phyloP scores from a whole-genome alignment of 2,113 vertebrate species.

The Genyomyrus donnyi region DNA sequence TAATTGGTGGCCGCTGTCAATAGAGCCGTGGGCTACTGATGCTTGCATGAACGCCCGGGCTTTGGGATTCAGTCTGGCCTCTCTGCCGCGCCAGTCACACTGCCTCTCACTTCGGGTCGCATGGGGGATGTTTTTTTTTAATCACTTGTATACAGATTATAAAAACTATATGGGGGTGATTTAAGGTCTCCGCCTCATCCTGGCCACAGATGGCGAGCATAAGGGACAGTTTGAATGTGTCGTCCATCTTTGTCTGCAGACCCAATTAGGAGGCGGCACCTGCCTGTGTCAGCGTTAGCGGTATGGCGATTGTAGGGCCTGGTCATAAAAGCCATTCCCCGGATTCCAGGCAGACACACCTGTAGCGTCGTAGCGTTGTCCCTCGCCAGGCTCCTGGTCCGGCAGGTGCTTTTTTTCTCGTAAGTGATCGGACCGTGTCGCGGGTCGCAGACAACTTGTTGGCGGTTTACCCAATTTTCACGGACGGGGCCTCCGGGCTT shows the following conservation, averaged over 20 bases:
- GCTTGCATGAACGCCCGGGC: background rate
- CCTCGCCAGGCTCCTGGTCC: background rate
- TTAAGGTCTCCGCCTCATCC: background rate
- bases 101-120: background rate
- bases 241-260: background rate
- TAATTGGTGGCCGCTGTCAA: constrained; percentile 28
- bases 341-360: background rate
- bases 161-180: background rate
- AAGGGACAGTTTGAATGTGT: background rate
- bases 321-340: background rate
- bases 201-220: background rate
- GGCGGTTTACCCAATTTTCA: background rate
- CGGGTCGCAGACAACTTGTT: background rate
- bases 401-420: background rate
- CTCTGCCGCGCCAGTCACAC: background rate
- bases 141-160: background rate
- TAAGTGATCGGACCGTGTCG: background rate
- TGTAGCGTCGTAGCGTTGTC: background rate
- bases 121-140: background rate
- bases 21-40: constrained; percentile 1
- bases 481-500: background rate
- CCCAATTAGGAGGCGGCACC: background rate
- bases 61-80: background rate
- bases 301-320: background rate
- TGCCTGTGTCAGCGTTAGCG: background rate